Evolutionary conservation across 2,797 vertebrate genomes (phyloP), one percentile per base, ranked within the genome.

Genomic region (Macroramphosus scolopax): DNA sequence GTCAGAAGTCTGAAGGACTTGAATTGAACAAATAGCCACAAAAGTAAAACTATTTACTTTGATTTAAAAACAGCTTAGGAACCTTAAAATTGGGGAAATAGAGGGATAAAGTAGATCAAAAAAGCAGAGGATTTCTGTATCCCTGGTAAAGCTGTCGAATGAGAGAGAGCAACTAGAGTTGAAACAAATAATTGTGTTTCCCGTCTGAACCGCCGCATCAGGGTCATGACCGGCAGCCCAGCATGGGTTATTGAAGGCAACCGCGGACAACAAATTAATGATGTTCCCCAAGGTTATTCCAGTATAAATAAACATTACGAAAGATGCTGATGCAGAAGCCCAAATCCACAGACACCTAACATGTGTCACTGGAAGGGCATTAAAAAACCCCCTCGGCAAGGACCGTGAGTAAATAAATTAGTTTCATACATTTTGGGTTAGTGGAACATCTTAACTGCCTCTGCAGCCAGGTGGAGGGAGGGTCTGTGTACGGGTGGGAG

Each of bases 191-290:
- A 25, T 20, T 9, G 17, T 37, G 52, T 72, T 50, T 70, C 35
- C 44, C 37, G 50, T 71, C 60, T 72, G 51, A 63, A 72, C 62
- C 36, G 46, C 53, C 0, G 53, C 47, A 54, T 51, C 8, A 6
- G 60, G 68, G 64, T 79, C 72, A 66, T 9, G 56, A 55, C 46
- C 17, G 28, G 69, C 48, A 79, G 75, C 62, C 44, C 58, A 64
- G 47, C 31, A 7, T 42, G 69, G 73, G 60, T 78, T 82, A 78
- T 75, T 66, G 63, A 77, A 30, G 17, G 51, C 24, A 69, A 84
- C 76, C 68, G 77, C 56, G 65, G 72, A 82, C 72, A 77, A 68
- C 68, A 79, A 86, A 77, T 71, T 82, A 85, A 86, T 71, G 75
- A 80, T 67, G 73, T 67, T 65, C 78, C 26, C 45, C 82, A 86